Evolutionary conservation across 1,140 invertebrate genomes (phyloP).

Genomic region (Schlechtendalia chinensis): DNA sequence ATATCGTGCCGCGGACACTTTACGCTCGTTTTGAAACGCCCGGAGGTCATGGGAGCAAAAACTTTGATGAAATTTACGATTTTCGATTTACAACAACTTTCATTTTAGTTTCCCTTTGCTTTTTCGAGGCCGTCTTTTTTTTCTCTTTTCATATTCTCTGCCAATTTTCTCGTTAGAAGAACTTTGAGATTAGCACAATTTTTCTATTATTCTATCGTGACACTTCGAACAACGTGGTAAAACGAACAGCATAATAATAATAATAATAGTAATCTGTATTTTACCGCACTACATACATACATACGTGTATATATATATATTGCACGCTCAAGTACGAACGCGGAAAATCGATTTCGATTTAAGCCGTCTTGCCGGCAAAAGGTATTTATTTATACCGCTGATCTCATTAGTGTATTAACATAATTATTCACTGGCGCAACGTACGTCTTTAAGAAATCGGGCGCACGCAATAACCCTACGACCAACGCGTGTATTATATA

Average conservation of each 20-base stretch:
- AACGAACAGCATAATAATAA: conserved; percentile 25
- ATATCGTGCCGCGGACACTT: conserved; percentile 18
- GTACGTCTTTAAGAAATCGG: not conserved
- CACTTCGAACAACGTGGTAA: conserved; percentile 8
- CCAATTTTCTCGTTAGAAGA: not conserved
- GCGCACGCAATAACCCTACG: not conserved
- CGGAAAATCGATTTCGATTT: not conserved
- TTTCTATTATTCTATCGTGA: not conserved
- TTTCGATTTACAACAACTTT: conserved; percentile 38
- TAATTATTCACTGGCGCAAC: not conserved
- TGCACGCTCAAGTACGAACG: not conserved
- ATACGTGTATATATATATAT: no score
- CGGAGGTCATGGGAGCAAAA: conserved; percentile 7
- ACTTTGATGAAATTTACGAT: conserved; percentile 37
- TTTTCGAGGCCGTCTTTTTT: not conserved
- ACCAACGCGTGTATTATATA: not conserved
- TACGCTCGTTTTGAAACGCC: not conserved
- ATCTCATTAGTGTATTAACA: not conserved
- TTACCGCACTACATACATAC: no score
- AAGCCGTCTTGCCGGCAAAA: not conserved
- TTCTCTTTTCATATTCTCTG: not conserved
- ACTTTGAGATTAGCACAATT: not conserved
- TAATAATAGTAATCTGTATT: no score
- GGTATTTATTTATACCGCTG: not conserved
- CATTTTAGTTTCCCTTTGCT: conserved; percentile 22